Conservation (phyloP, 2,797 vertebrate genomes). For the Emydoidea blandingii region DNA sequence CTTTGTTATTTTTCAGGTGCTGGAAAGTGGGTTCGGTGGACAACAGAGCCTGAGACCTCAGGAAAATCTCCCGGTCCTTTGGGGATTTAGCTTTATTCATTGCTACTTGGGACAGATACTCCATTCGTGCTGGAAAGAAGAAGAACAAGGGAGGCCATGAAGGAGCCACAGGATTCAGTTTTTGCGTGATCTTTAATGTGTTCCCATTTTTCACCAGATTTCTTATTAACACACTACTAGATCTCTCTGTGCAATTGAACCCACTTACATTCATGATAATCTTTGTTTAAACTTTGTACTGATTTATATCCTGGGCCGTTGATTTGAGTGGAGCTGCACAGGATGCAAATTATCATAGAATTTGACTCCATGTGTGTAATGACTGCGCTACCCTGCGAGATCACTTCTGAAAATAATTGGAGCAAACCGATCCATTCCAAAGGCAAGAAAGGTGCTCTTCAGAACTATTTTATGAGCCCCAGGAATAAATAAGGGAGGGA, state of each 20-base stretch:
- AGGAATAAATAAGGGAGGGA: neutral
- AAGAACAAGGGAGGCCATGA: neutral
- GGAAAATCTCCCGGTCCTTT: constrained; percentile 40
- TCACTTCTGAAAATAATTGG: neutral
- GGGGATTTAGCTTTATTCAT: constrained; percentile 31
- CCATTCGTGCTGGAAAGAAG: constrained; percentile 20
- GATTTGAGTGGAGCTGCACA: neutral
- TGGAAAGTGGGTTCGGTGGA: constrained; percentile 28
- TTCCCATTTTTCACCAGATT: neutral
- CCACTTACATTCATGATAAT: neutral
- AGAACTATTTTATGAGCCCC: neutral
- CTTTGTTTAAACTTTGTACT: neutral
- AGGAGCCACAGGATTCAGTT: neutral
- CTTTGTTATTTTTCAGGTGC: constrained; percentile 25
- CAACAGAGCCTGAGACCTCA: constrained; percentile 39
- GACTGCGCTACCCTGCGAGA: neutral
- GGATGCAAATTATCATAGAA: neutral
- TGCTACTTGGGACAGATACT: constrained; percentile 43
- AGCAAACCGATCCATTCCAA: no score
- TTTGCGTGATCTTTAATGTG: neutral
- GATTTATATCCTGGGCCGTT: neutral
- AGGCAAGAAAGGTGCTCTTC: neutral
- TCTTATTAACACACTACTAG: neutral
- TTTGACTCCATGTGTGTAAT: neutral
- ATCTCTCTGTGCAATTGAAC: neutral